phyloP scores from a whole-genome alignment of 2,113 vertebrate genomes.

The Amphiprion ocellaris region DNA sequence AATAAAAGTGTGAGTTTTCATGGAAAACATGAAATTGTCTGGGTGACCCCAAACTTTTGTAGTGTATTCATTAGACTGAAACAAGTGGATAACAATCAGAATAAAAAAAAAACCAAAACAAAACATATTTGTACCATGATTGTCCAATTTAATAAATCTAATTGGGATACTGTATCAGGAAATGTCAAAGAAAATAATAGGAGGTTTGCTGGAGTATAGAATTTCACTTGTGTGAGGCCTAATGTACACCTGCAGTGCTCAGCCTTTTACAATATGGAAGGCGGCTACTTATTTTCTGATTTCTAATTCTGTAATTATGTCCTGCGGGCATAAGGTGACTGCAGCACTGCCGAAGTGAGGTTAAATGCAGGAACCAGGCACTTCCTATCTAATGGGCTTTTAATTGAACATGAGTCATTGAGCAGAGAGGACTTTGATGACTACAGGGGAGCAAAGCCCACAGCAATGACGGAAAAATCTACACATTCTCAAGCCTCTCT shows the following conservation, averaged over 20 bases:
- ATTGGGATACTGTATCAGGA: not conserved
- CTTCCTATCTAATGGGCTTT: constrained; percentile 60
- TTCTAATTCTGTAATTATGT: constrained; percentile 35
- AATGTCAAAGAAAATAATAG: not conserved
- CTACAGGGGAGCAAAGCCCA: constrained; percentile 45
- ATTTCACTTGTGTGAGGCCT: not conserved
- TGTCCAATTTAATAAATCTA: not conserved
- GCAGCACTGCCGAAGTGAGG: constrained; percentile 24
- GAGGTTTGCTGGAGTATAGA: not conserved
- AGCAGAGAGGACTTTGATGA: constrained; percentile 63
- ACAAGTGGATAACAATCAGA: no score
- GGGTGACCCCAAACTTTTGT: no score
- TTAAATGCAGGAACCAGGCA: constrained; percentile 36
- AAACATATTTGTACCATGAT: no score
- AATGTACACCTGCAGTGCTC: not conserved
- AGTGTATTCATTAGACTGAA: no score
- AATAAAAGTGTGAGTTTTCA: no score
- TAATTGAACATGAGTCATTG: constrained; percentile 67
- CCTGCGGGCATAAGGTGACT: constrained; percentile 35
- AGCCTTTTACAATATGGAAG: not conserved
- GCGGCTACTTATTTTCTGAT: not conserved
- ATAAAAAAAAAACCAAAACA: no score
- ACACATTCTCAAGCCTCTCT: constrained; percentile 14
- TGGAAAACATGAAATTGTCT: no score
- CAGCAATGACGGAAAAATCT: constrained; percentile 28